A percentile compares a stretch with the other conserved stretches of the same genome.
These are phyloP conservation scores for Leptobrachium ailaonicum DNA, from an alignment of 2,113 vertebrate genomes.

Conservation along the genomic window DNA sequence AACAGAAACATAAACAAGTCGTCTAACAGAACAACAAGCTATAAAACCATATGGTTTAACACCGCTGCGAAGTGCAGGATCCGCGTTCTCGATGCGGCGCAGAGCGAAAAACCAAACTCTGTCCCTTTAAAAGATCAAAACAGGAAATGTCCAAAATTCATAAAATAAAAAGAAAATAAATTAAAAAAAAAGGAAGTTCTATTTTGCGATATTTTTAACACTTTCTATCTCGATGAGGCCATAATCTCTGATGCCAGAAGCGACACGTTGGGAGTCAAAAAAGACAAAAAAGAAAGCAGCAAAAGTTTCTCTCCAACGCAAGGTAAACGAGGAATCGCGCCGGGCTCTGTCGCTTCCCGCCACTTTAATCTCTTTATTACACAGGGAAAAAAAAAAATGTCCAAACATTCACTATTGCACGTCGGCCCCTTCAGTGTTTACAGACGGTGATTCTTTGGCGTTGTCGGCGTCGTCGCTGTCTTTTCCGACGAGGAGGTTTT, in stretches of 20 bases:
- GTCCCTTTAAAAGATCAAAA: too few species aligned
- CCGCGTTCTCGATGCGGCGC: too few species aligned
- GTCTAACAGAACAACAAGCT: too few species aligned
- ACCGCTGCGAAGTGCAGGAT: too few species aligned
- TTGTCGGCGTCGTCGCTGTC: constrained; percentile 70
- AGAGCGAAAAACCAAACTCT: too few species aligned
- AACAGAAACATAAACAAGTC: too few species aligned
- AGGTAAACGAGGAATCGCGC: constrained; percentile 68
- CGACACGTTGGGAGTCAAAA: constrained; percentile 70
- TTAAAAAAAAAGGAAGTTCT: too few species aligned
- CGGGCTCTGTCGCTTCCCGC: constrained; percentile 56
- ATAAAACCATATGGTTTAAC: too few species aligned
- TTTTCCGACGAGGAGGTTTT: constrained; percentile 59
- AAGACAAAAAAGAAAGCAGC: constrained; percentile 71
- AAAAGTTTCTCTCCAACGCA: constrained; percentile 67
- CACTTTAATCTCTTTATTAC: constrained; percentile 60
- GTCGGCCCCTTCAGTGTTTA: constrained; percentile 57
- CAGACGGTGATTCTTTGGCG: constrained; percentile 74
- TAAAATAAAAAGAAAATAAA: too few species aligned
- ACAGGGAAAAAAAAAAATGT: constrained; percentile 44
- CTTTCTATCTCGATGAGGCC: constrained; percentile 51
- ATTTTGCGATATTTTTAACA: not conserved
- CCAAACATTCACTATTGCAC: constrained; percentile 62
- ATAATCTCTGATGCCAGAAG: constrained; percentile 71
- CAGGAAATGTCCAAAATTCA: too few species aligned